Conservation (phyloP, 2,113 vertebrate species). For the Anas platyrhynchos region DNA sequence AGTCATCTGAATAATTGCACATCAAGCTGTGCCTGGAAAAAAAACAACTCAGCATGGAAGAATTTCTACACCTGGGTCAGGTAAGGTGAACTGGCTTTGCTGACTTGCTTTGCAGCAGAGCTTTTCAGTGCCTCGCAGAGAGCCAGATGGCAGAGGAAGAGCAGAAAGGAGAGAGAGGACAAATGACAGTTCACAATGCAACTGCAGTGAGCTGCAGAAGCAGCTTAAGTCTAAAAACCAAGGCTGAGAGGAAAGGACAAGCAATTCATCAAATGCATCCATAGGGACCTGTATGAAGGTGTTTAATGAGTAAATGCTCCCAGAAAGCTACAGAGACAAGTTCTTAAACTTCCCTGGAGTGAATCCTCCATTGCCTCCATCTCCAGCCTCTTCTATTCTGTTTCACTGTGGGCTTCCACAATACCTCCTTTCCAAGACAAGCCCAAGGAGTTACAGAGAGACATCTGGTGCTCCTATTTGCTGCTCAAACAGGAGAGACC, state of each 20-base stretch:
- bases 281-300: too few relatives aligned
- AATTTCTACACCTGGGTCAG: constrained; percentile 43
- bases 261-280: too few relatives aligned
- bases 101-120: background rate
- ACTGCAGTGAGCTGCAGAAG: background rate
- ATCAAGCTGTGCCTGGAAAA: constrained; percentile 17
- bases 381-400: too few relatives aligned
- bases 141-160: background rate
- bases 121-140: background rate
- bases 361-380: too few relatives aligned
- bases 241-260: background rate
- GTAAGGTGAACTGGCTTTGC: constrained; percentile 28
- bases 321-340: too few relatives aligned
- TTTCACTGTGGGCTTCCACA: too few relatives aligned
- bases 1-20: constrained; percentile 30
- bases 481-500: background rate
- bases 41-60: constrained; percentile 20
- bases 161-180: background rate
- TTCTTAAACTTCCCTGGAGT: too few relatives aligned
- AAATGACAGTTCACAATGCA: background rate
- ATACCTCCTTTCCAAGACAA: too few relatives aligned
- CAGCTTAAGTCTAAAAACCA: background rate
- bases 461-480: too few relatives aligned
- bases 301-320: too few relatives aligned
- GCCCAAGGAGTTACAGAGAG: too few relatives aligned